phyloP scores from a whole-genome alignment of 2,888 invertebrate genomes.

The Campoplex nolae region DNA sequence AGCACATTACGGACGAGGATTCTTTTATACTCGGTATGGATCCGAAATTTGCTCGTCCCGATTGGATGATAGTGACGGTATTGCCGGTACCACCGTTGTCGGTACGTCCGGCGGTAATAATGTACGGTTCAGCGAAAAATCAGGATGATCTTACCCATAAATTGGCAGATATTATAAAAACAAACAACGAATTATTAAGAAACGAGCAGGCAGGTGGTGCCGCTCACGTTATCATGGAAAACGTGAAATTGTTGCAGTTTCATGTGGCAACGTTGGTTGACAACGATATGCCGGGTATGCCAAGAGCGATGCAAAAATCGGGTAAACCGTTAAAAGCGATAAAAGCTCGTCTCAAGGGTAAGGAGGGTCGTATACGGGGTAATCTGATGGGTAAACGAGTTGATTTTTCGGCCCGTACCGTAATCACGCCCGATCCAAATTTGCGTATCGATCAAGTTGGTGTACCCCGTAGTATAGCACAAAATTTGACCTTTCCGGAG shows the following conservation, averaged over 20 bases:
- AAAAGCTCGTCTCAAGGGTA: conserved; percentile 98
- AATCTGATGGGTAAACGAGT: conserved; percentile 99
- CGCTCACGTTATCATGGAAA: conserved; percentile 98
- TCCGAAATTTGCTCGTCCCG: conserved; percentile 98
- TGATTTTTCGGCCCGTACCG: conserved; percentile 99
- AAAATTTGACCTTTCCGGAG: conserved; percentile 99
- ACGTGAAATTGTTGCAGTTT: conserved; percentile 98
- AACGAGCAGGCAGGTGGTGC: conserved; percentile 99
- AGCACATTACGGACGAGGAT: conserved; percentile 98
- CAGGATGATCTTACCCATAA: conserved; percentile 99
- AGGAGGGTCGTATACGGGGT: conserved; percentile 99
- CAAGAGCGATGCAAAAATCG: conserved; percentile 99
- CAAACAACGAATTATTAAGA: conserved; percentile 97
- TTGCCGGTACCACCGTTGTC: conserved; percentile 98
- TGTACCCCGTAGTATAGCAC: conserved; percentile 98
- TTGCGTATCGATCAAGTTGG: conserved; percentile 98
- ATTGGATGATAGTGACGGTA: conserved; percentile 99
- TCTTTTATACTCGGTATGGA: conserved; percentile 98
- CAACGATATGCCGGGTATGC: conserved; percentile 99
- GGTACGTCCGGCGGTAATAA: conserved; percentile 98
- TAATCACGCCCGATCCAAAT: conserved; percentile 98
- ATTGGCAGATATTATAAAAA: conserved; percentile 98
- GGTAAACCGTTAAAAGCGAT: conserved; percentile 99
- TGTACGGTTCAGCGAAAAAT: conserved; percentile 99
- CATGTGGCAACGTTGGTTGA: conserved; percentile 99